Evolutionary conservation across 2,113 vertebrate species (phyloP).

Genomic region (Odocoileus virginianus): DNA sequence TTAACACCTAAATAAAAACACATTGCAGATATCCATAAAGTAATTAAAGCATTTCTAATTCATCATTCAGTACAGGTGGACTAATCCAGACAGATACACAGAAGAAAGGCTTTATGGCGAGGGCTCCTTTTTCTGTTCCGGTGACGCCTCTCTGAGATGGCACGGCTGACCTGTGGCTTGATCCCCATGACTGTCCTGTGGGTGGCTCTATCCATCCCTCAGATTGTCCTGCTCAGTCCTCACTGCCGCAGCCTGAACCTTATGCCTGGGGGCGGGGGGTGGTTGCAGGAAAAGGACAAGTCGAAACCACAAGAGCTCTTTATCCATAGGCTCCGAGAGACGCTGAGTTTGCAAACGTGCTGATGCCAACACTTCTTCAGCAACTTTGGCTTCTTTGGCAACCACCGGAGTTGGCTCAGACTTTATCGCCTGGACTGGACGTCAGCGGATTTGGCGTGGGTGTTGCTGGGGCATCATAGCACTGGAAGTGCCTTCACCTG

Average conservation of each 20-base stretch:
- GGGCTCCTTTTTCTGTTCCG: neutral
- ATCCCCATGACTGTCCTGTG: neutral
- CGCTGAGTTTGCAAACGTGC: neutral
- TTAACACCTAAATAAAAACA: slow-evolving; percentile 8
- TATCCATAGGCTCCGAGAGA: neutral
- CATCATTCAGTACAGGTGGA: neutral
- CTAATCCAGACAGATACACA: neutral
- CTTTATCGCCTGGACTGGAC: neutral
- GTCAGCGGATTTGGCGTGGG: neutral
- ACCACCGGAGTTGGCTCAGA: neutral
- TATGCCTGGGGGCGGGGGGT: rapidly evolving
- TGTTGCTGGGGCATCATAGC: neutral
- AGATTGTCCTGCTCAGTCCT: neutral
- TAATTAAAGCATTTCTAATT: neutral
- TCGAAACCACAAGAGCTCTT: neutral
- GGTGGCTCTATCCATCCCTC: neutral
- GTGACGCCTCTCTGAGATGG: neutral
- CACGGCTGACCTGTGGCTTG: neutral
- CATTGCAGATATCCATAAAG: neutral
- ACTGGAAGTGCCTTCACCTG: neutral
- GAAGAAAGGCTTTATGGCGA: rapidly evolving
- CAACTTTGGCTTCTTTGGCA: neutral
- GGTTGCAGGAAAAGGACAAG: neutral
- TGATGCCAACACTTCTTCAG: neutral
- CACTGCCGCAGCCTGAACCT: neutral